Evolutionary conservation across 2,113 vertebrate species (phyloP).

Genomic region (Galbula dea): DNA sequence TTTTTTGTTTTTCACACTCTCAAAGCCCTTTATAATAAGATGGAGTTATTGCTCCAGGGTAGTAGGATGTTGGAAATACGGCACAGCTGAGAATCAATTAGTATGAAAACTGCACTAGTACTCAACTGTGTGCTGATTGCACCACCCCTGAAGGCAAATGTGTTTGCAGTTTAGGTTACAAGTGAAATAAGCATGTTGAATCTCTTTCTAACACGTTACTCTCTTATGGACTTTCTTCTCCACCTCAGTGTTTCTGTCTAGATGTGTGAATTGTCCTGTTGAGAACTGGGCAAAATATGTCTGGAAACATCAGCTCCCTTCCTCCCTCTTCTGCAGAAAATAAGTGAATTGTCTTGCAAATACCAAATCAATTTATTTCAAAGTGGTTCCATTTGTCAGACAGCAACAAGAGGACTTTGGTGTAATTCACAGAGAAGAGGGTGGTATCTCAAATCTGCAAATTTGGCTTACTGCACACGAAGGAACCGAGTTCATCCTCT

Average conservation of each 20-base stretch:
- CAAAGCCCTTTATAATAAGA: background rate
- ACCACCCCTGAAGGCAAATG: background rate
- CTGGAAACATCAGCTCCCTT: background rate
- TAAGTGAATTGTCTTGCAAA: background rate
- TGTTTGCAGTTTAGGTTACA: conserved; percentile 22
- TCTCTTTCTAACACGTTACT: background rate
- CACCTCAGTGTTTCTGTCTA: background rate
- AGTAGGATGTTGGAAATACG: conserved; percentile 8
- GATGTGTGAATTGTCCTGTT: background rate
- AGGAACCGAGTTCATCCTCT: background rate
- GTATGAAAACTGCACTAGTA: background rate
- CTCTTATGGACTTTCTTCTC: background rate
- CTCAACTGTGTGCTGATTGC: background rate
- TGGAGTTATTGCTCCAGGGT: background rate
- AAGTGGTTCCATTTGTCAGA: background rate
- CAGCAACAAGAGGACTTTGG: background rate
- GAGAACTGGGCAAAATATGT: background rate
- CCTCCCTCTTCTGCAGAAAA: background rate
- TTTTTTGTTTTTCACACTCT: conserved; percentile 16
- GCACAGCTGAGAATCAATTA: conserved; percentile 17
- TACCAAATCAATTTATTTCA: background rate
- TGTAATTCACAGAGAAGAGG: background rate
- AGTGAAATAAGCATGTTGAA: conserved; percentile 15
- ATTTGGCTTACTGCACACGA: accelerated
- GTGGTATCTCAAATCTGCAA: background rate